Base-by-base conservation (phyloP, 2,797 vertebrate genomes). In the Setipinna tenuifilis region DNA sequence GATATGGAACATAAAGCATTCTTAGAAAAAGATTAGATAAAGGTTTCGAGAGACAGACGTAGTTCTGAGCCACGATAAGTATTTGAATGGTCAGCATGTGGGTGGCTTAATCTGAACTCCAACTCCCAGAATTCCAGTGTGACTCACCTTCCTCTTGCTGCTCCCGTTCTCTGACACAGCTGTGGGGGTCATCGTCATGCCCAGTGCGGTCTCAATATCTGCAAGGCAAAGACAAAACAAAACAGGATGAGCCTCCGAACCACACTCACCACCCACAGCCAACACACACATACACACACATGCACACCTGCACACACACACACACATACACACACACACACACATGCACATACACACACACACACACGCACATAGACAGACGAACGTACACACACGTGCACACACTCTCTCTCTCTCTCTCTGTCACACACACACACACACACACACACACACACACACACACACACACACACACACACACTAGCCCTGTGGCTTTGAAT, bases 171-270 rank as follows among this genome's bases (percentile, higher is more conserved):
- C 90, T 83, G 86, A 78, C 23, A 59, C 85, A 23, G 3, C 5
- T 0, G 25, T 0, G 31, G 75, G 9, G 84, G 92, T 88, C 54
- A 86, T 59, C 85, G 88, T 93, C 86, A 93, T 62, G 80, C 91
- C 94, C 1, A 93, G 87, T 25, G 94, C 95, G 57, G 92, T 92
- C 93, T 99, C 98, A 28, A 99, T 90, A 87, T 94, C 98, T 99
- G 93, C 17, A 93, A 88, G 85, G 86, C 46, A 82, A 84, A 65
- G 31, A 87, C 19, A 91, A 31, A 87, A 19, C 6, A 82, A 44
- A 86, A 3, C 71, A 41, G 41, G 17, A 78, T 78, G 2, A 78
- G 19, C 5, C 71, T 16, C 65, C 3, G 25, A 44, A 78, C 71
- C 2, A 9, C 68, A 41, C 28, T 9, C 61, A 9, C 2, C 2